Conservation (phyloP, 2,797 vertebrate species). For the Eptatretus atami region DNA sequence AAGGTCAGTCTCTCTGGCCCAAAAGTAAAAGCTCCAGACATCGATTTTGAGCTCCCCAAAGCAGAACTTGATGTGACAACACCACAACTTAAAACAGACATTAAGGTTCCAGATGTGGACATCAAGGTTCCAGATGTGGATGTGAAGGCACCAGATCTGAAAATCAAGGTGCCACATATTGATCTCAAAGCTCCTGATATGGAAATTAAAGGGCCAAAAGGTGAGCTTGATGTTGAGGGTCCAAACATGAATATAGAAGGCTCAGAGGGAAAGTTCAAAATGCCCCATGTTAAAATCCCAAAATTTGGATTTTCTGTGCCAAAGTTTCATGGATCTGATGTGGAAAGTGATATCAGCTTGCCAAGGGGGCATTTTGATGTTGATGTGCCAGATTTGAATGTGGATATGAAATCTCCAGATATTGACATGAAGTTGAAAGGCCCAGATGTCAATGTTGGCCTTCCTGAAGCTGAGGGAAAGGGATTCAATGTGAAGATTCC, state of each 20-base stretch:
- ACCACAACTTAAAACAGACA: too few species aligned
- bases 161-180: too few species aligned
- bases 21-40: too few species aligned
- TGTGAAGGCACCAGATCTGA: too few species aligned
- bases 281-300: slow-evolving; percentile 19
- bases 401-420: not conserved
- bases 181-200: not conserved
- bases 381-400: not conserved
- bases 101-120: too few species aligned
- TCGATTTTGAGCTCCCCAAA: not conserved
- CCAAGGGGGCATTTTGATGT: too few species aligned
- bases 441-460: not conserved
- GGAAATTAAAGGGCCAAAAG: not conserved
- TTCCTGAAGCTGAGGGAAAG: not conserved
- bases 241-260: slow-evolving; percentile 11
- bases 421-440: not conserved
- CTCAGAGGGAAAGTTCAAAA: slow-evolving; percentile 13
- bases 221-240: not conserved
- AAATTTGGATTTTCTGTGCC: slow-evolving; percentile 14
- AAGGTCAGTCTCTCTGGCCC: too few species aligned
- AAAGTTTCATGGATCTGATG: slow-evolving; percentile 15
- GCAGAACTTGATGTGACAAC: not conserved
- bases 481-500: not conserved
- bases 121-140: too few species aligned
- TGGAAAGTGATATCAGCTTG: slow-evolving; percentile 9